phyloP scores from a whole-genome alignment of 37 sponge, comb jelly and placozoan species.

The Bolinopsis microptera region DNA sequence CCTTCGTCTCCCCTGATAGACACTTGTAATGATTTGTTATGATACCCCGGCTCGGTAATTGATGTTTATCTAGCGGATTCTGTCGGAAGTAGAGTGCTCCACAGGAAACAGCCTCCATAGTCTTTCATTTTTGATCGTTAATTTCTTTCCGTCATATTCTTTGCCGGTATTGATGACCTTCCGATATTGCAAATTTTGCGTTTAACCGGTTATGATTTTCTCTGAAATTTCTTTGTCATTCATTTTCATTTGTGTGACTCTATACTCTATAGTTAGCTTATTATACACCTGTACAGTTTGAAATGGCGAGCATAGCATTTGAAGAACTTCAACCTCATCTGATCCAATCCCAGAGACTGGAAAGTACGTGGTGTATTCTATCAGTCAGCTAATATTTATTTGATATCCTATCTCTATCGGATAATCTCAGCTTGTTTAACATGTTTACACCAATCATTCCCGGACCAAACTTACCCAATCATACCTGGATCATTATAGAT shows the following conservation, averaged over 20 bases:
- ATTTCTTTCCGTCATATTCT: background rate
- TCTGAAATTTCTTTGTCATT: too few species aligned
- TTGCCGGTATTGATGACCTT: background rate
- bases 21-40: background rate
- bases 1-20: background rate
- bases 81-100: background rate
- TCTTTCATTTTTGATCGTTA: background rate
- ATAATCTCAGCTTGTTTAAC: background rate
- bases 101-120: too few species aligned
- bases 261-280: too few species aligned
- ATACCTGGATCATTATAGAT: background rate
- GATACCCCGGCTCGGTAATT: background rate
- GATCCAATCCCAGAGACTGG: background rate
- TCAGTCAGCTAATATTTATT: background rate
- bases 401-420: background rate
- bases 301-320: conserved; percentile 27
- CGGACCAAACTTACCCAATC: background rate
- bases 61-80: background rate
- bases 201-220: too few species aligned
- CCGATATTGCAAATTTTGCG: background rate
- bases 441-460: background rate
- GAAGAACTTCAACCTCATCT: conserved; percentile 5
- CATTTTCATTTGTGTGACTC: too few species aligned
- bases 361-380: background rate
- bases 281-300: background rate